Base-by-base conservation (phyloP, 2,113 vertebrate species). In the Thomomys bottae region DNA sequence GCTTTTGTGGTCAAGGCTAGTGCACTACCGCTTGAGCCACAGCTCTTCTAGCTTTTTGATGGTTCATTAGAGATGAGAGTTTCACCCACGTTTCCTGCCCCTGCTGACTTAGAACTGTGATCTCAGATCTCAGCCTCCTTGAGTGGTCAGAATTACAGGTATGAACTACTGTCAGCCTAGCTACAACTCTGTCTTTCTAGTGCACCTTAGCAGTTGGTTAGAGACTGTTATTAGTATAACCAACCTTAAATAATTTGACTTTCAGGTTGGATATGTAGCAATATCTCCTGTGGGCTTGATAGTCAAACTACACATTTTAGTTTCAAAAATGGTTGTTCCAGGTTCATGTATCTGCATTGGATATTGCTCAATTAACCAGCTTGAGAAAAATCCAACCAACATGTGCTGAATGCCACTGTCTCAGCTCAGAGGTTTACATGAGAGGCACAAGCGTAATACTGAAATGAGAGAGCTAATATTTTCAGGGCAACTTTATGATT, bases 231-330 rank as follows among this genome's bases (percentile, higher is more conserved):
- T 70, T 96, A 88, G 21, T 71, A 95, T 93, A 95, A 92, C 83
- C 93, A 93, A 93, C 71, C 93, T 96, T 78, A 94, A 77, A 89
- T 90, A 94, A 94, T 96, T 78, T 87, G 85, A 96, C 96, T 96
- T 96, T 95, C 94, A 87, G 93, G 91, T 93, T 92, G 77, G 82
- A 54, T 78, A 90, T 23, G 2, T 93, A 91, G 84, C 38, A 91
- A 4, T 72, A 63, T 95, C 17, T 49, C 54, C 15, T 91, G n/a
- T 89, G 90, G 63, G n/a, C 76, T 94, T 78, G 70, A 42, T 67
- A 89, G 59, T 92, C 71, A 73, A 96, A 84, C 79, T 4, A 30
- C 72, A 2, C 1, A 34, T 87, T 15, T 70, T 90, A 84, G 94
- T 95, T 95, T 30, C 32, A 91, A 84, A 36, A 91, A 38, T 86